Percentiles rank a stretch among this genome's conserved stretches.
phyloP scores from a whole-genome alignment of 2,113 vertebrate species.

The Lanius collurio region DNA sequence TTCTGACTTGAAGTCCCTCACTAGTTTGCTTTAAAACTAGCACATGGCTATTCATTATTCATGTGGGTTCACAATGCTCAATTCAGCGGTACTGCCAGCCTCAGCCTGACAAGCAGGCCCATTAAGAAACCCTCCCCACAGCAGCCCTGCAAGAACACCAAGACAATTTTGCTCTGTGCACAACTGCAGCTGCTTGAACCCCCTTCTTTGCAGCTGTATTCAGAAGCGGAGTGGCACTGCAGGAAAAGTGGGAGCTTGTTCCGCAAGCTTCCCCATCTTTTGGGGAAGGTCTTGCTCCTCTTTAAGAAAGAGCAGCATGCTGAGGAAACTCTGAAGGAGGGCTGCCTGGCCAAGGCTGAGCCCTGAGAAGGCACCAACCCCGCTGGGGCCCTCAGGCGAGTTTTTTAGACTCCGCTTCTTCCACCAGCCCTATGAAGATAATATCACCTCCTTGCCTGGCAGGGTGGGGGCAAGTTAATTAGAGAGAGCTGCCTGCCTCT shows the following conservation, averaged over 20 bases:
- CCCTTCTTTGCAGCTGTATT: background rate
- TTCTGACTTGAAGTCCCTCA: too few relatives aligned
- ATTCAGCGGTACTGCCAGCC: slow-evolving; percentile 23
- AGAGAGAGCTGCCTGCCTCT: background rate
- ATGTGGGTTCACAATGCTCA: background rate
- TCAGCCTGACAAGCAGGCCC: slow-evolving; percentile 34
- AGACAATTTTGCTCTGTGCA: slow-evolving; percentile 14
- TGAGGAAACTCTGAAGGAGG: background rate
- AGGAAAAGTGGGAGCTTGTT: background rate
- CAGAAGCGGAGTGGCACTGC: background rate
- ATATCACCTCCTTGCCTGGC: background rate
- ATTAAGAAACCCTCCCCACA: background rate
- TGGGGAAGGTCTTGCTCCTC: background rate
- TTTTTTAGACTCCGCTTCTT: background rate
- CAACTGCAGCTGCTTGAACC: background rate
- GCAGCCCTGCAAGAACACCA: background rate
- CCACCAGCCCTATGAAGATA: background rate
- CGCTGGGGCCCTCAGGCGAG: accelerated
- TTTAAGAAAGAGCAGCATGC: background rate
- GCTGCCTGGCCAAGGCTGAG: background rate
- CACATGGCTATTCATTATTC: slow-evolving; percentile 36
- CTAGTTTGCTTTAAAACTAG: too few relatives aligned
- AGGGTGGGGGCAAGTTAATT: background rate
- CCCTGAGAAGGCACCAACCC: background rate
- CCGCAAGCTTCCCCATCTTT: background rate